These are phyloP conservation scores for Vicugna pacos DNA, from an alignment of 2,113 vertebrate genomes.

Conservation along the genomic window DNA sequence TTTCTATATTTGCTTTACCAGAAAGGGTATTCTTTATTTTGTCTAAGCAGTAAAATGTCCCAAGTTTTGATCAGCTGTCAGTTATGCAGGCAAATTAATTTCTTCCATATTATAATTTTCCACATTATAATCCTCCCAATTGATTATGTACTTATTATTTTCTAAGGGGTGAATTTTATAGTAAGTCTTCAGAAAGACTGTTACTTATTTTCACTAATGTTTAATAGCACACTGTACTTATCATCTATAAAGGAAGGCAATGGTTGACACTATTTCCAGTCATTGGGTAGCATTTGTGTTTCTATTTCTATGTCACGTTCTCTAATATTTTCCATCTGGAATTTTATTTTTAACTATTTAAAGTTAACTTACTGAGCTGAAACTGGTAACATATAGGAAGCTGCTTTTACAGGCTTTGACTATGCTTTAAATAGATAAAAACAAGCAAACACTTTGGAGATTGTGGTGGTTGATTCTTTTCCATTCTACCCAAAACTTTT, in stretches of 20 bases:
- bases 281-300: background rate
- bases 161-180: constrained; percentile 69
- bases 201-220: constrained; percentile 3
- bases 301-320: background rate
- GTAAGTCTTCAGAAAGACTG: constrained; percentile 58
- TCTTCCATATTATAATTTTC: constrained; percentile 77
- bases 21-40: constrained; percentile 53
- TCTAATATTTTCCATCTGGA: background rate
- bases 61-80: constrained; percentile 72
- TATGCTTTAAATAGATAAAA: background rate
- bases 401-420: background rate
- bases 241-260: background rate
- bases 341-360: constrained; percentile 5
- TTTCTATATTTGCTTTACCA: constrained; percentile 45
- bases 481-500: background rate
- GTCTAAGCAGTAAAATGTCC: constrained; percentile 58
- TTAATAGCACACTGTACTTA: background rate
- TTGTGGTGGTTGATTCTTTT: background rate
- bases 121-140: constrained; percentile 54
- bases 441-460: background rate
- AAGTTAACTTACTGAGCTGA: background rate
- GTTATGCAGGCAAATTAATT: constrained; percentile 74
- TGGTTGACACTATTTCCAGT: background rate
- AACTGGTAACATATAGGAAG: background rate
- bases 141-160: constrained; percentile 67